These are phyloP conservation scores for Umimayanthus chanpuru DNA, from an alignment of 92 coral and sea anemone genomes.

Conservation along the genomic window DNA sequence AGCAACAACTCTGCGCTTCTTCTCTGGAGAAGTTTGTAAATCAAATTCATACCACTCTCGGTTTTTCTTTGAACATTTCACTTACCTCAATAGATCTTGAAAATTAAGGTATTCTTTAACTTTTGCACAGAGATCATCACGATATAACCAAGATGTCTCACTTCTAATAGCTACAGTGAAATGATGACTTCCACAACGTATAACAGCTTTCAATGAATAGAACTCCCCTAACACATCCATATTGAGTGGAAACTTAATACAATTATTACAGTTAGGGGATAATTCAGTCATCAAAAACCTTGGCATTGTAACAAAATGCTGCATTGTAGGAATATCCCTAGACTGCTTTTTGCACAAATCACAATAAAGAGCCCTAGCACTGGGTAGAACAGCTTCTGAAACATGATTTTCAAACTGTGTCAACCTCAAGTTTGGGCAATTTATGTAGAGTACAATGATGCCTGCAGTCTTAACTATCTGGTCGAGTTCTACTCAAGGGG, in stretches of 20 bases:
- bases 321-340: constrained; percentile 45
- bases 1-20: constrained; percentile 22
- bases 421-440: constrained; percentile 12
- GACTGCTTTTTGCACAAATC: constrained; percentile 39
- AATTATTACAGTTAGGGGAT: constrained; percentile 30
- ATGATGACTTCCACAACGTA: constrained; percentile 39
- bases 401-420: no score
- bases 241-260: constrained; percentile 31
- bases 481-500: no score
- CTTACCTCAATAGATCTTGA: constrained; percentile 33
- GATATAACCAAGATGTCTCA: constrained; percentile 35
- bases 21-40: constrained; percentile 34
- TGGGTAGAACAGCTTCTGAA: no score
- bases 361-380: constrained; percentile 33
- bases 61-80: constrained; percentile 40
- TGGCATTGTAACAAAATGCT: constrained; percentile 46
- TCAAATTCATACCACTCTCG: constrained; percentile 50
- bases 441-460: constrained; percentile 46
- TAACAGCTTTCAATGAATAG: constrained; percentile 49
- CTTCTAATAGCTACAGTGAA: constrained; percentile 44
- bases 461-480: constrained; percentile 33
- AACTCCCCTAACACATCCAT: constrained; percentile 44
- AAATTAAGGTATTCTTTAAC: constrained; percentile 29
- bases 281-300: constrained; percentile 34
- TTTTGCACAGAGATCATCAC: constrained; percentile 34